phyloP scores from a whole-genome alignment of 2,797 vertebrate genomes.

The Otolemur crassicaudatus region DNA sequence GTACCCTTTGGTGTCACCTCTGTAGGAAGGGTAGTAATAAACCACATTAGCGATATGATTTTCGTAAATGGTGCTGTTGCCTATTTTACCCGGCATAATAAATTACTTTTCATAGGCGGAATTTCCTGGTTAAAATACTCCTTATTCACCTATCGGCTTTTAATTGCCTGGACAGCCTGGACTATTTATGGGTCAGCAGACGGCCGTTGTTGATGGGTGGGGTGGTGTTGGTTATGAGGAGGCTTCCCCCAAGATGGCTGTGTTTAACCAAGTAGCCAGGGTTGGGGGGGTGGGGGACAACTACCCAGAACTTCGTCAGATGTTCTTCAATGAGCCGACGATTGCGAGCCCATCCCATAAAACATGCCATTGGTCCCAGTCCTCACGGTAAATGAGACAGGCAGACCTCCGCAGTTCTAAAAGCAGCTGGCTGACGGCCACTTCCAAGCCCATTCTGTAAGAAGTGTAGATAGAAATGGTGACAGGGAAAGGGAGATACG shows the following conservation, averaged over 20 bases:
- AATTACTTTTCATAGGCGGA: slow-evolving; percentile 64
- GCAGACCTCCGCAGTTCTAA: not conserved
- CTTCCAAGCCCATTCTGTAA: not conserved
- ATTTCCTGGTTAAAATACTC: slow-evolving; percentile 67
- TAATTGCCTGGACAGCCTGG: slow-evolving; percentile 60
- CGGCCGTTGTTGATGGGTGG: not conserved
- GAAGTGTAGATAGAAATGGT: not conserved
- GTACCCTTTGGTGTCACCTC: slow-evolving; percentile 69
- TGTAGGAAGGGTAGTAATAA: slow-evolving; percentile 73
- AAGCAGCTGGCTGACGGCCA: not conserved
- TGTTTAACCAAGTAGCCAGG: slow-evolving; percentile 15
- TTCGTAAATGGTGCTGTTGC: slow-evolving; percentile 70
- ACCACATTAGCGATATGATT: slow-evolving; percentile 57
- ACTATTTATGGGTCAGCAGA: slow-evolving; percentile 41
- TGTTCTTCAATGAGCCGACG: slow-evolving; percentile 21
- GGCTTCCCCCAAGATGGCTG: not conserved
- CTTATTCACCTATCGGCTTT: slow-evolving; percentile 63
- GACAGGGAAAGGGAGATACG: not conserved
- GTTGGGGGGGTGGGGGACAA: not conserved
- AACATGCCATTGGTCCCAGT: not conserved
- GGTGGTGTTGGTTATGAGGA: not conserved
- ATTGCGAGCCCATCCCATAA: not conserved
- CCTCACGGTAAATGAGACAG: not conserved
- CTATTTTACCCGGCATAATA: slow-evolving; percentile 37
- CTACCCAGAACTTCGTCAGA: slow-evolving; percentile 4